phyloP scores from a whole-genome alignment of 2,797 vertebrate genomes.

The Takifugu ocellatus region DNA sequence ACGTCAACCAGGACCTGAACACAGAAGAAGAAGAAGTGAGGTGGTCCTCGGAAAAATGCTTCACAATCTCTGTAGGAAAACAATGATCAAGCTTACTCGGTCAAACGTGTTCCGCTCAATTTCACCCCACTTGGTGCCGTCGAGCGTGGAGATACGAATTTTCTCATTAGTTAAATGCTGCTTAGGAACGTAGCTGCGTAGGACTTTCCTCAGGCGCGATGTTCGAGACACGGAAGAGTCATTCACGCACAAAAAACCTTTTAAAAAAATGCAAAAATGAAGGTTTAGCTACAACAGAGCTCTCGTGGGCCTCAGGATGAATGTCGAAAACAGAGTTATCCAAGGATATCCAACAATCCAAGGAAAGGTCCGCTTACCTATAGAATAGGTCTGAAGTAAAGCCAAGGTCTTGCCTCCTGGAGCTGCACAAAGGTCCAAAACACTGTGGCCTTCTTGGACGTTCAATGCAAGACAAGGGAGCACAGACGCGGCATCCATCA shows the following conservation, averaged over 20 bases:
- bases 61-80: no score
- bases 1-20: slow-evolving; percentile 92
- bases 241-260: slow-evolving; percentile 84
- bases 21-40: background rate
- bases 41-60: background rate
- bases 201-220: slow-evolving; percentile 73
- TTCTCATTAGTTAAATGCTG: slow-evolving; percentile 56
- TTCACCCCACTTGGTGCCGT: slow-evolving; percentile 83
- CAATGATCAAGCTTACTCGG: slow-evolving; percentile 71
- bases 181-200: slow-evolving; percentile 82
- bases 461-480: slow-evolving; percentile 86
- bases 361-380: slow-evolving; percentile 72
- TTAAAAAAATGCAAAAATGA: slow-evolving; percentile 1
- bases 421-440: slow-evolving; percentile 93
- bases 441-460: slow-evolving; percentile 76
- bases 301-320: background rate
- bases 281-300: background rate
- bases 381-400: slow-evolving; percentile 83
- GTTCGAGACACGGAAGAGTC: slow-evolving; percentile 83
- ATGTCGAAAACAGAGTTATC: background rate
- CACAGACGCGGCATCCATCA: slow-evolving; percentile 91
- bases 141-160: slow-evolving; percentile 79
- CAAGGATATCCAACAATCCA: background rate
- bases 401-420: slow-evolving; percentile 91
- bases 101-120: slow-evolving; percentile 80